Evolutionary conservation across 2,888 invertebrate genomes (phyloP).

Genomic region (Augiades crinisus): DNA sequence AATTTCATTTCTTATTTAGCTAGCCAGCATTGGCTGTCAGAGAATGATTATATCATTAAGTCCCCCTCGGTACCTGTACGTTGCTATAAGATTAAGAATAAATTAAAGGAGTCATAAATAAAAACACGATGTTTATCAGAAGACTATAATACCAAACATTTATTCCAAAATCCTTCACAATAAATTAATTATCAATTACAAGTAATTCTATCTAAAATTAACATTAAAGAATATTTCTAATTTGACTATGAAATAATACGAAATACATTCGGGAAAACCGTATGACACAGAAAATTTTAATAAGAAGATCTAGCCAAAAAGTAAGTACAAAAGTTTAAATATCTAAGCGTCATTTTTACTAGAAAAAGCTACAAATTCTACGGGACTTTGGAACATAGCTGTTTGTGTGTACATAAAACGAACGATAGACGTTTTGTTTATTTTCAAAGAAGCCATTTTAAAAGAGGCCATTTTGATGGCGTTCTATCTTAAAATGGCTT

Average conservation of each 20-base stretch:
- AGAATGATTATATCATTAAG: too few species aligned
- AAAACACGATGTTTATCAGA: neutral
- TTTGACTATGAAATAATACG: neutral
- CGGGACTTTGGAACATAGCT: conserved; percentile 61
- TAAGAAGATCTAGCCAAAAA: neutral
- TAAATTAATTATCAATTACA: conserved; percentile 7
- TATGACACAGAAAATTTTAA: neutral
- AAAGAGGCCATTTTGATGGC: neutral
- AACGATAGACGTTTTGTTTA: neutral
- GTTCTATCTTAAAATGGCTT: conserved; percentile 5
- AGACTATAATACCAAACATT: conserved; percentile 11
- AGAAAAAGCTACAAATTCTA: conserved; percentile 38
- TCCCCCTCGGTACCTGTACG: too few species aligned
- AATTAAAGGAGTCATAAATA: neutral
- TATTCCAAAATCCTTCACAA: conserved; percentile 3
- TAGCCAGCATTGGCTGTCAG: too few species aligned
- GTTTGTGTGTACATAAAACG: conserved; percentile 32
- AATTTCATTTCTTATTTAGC: too few species aligned
- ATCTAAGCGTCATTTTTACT: conserved; percentile 3
- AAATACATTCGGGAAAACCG: neutral
- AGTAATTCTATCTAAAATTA: conserved; percentile 2
- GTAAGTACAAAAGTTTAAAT: conserved; percentile 16
- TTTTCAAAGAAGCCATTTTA: conserved; percentile 15
- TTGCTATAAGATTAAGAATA: too few species aligned
- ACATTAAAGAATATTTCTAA: neutral